Evolutionary conservation across 2,113 vertebrate species (phyloP), one percentile per base, ranked within the genome.

Genomic region (Istiophorus platypterus): DNA sequence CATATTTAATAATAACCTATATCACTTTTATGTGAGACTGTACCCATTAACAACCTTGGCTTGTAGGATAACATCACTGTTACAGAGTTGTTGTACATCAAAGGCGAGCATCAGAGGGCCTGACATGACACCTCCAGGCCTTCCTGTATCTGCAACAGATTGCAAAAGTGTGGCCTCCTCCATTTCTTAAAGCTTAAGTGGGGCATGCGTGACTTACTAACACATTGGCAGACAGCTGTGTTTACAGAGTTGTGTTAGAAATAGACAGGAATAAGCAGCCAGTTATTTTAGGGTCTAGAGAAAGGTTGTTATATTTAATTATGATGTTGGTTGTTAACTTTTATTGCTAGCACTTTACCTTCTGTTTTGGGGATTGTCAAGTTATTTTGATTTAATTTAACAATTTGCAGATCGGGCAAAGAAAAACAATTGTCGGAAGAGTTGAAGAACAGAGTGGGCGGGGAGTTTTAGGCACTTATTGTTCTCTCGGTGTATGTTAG

Each of bases 141-240:
- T 52, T 82, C 14, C 62, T 84, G 54, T 70, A 70, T 82, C 69
- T 66, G 72, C 37, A 67, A 17, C 17, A 1, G 41, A 78, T 77
- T 81, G 80, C 26, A 67, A 61, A 88, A 90, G 41, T 70, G 18
- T 75, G 82, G 51, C 80, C 72, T 70, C 59, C 41, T 82, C 22
- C 41, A 45, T 45, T 41, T 85, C 56, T 58, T 69, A 29, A 26
- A 54, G 52, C 72, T 47, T 80, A 88, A 86, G 56, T 90, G 80
- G 58, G 37, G 11, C 78, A 56, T 41, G 42, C 69, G 45, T 39
- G 73, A 68, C 65, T 81, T 67, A 39, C 78, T 10, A 68, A 67
- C 69, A 70, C 22, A 45, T 85, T 80, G 69, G 57, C 59, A 57
- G 66, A 78, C 77, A 39, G 65, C 70, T 54, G 59, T 79, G 69